These are phyloP conservation scores for Halictus quadricinctus DNA, from an alignment of 2,888 invertebrate species.

Conservation along the genomic window DNA sequence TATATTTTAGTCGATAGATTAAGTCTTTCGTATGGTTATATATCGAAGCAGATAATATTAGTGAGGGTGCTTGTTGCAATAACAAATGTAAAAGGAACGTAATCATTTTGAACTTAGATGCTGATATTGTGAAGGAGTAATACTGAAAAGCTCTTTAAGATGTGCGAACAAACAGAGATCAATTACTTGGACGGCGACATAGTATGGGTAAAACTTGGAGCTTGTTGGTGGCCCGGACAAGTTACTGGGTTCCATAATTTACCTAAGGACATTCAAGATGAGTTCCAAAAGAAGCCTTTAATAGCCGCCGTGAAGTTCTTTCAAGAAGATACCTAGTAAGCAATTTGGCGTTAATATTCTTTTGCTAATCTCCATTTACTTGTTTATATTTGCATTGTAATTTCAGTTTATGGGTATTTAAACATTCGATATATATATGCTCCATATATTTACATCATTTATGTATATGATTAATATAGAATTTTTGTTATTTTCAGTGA, in stretches of 20 bases:
- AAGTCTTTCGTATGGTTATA: constrained; percentile 29
- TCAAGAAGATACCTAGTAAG: constrained; percentile 92
- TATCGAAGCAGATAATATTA: constrained; percentile 3
- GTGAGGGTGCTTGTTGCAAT: constrained; percentile 33
- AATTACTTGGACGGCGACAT: constrained; percentile 89
- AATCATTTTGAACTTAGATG: constrained; percentile 44
- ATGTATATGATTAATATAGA: constrained; percentile 29
- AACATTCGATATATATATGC: constrained; percentile 30
- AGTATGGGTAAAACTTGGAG: constrained; percentile 93
- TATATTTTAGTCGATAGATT: constrained; percentile 16
- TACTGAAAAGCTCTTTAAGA: constrained; percentile 77
- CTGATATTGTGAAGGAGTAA: constrained; percentile 51
- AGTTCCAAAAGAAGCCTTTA: constrained; percentile 87
- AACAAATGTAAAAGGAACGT: constrained; percentile 24
- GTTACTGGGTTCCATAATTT: constrained; percentile 86
- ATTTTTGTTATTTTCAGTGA: constrained; percentile 86
- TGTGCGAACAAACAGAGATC: constrained; percentile 89
- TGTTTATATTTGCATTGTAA: background rate
- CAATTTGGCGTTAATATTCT: constrained; percentile 21
- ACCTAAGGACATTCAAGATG: constrained; percentile 87
- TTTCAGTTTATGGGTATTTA: constrained; percentile 25
- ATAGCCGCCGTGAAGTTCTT: constrained; percentile 93
- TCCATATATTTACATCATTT: background rate
- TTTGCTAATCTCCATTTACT: background rate
- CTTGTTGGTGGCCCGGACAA: constrained; percentile 94